Conservation (phyloP, 30 jellyfish, hydroid and myxozoan species). For the Chrysaora quinquecirrha region DNA sequence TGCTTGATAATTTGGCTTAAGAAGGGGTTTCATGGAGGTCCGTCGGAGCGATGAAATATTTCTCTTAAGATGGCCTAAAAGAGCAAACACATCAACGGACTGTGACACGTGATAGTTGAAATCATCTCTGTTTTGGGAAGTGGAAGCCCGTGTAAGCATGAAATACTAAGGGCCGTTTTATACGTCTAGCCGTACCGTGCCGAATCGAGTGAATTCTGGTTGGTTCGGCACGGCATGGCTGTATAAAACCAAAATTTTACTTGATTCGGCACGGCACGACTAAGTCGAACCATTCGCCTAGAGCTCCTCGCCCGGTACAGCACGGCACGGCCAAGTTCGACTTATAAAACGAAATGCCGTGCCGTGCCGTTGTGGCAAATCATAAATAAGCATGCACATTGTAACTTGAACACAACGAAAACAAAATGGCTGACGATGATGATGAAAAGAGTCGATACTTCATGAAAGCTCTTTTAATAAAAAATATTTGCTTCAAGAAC, state of each 20-base stretch:
- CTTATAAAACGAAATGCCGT: not conserved
- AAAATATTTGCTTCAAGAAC: not conserved
- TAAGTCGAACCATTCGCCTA: not conserved
- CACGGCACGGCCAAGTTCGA: not conserved
- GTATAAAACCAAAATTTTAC: not conserved
- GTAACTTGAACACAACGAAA: not conserved
- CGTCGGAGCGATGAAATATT: conserved; percentile 18
- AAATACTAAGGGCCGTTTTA: not conserved
- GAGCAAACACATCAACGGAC: conserved; percentile 4
- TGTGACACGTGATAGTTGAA: not conserved
- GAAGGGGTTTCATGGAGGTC: not conserved
- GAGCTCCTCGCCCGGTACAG: not conserved
- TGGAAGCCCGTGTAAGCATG: too few species aligned
- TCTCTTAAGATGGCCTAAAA: not conserved
- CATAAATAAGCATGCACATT: not conserved
- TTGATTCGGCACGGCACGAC: not conserved
- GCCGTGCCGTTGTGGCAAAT: not conserved
- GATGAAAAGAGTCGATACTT: not conserved
- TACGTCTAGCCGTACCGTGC: not conserved
- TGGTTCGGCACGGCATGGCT: too few species aligned
- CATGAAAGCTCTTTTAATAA: not conserved
- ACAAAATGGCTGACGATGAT: not conserved
- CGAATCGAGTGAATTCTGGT: not conserved
- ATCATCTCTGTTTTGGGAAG: too few species aligned
- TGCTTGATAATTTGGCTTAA: too few species aligned